These are phyloP conservation scores for Uropetala carovei DNA, from an alignment of 2,888 invertebrate genomes.

Conservation along the genomic window DNA sequence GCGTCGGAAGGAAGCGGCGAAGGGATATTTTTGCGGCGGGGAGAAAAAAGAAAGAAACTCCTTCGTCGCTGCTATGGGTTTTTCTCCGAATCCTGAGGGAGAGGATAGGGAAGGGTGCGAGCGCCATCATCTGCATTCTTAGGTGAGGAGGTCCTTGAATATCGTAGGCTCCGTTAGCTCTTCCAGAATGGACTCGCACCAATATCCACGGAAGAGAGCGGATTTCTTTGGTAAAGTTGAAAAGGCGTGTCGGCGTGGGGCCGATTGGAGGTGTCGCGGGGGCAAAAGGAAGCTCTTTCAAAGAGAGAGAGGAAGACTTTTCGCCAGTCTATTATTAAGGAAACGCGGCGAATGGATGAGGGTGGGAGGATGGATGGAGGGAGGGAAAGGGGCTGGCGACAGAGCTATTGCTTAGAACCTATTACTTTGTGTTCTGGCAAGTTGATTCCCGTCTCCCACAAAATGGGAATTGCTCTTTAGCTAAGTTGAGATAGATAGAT, in stretches of 20 bases:
- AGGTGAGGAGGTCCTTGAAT: too few relatives aligned
- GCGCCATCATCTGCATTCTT: too few relatives aligned
- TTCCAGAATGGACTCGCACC: too few relatives aligned
- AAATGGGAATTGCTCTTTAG: not conserved
- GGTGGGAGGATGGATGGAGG: not conserved
- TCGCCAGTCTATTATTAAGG: not conserved
- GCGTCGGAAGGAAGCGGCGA: too few relatives aligned
- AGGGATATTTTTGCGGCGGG: too few relatives aligned
- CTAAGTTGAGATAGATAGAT: not conserved
- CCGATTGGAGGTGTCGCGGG: not conserved
- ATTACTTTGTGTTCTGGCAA: not conserved
- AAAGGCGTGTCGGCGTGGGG: not conserved
- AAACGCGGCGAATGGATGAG: not conserved
- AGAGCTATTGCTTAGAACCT: not conserved
- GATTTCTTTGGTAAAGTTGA: not conserved
- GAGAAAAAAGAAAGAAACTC: too few relatives aligned
- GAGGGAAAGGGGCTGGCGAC: not conserved
- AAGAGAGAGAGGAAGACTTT: not conserved
- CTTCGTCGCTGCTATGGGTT: too few relatives aligned
- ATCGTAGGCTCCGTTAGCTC: too few relatives aligned
- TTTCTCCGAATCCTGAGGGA: too few relatives aligned
- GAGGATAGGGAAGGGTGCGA: too few relatives aligned
- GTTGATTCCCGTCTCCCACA: not conserved
- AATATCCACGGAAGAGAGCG: not conserved
- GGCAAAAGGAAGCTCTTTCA: not conserved